Evolutionary conservation across 2,113 vertebrate species (phyloP).

Genomic region (Psilopogon haemacephalus): DNA sequence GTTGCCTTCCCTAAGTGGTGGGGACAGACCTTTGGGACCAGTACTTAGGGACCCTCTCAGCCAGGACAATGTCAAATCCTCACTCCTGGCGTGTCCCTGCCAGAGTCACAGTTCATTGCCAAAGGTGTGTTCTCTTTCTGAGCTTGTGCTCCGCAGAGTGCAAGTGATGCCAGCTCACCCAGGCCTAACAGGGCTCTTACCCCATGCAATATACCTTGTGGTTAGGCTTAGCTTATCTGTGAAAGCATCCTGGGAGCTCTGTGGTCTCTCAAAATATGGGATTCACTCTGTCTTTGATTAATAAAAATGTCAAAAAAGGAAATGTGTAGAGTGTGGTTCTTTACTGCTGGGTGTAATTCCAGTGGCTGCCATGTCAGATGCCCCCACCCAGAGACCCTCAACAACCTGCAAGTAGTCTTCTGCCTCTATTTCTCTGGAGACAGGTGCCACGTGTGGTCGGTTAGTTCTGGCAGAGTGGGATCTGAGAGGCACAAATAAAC

Average conservation of each 20-base stretch:
- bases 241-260: neutral
- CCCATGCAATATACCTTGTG: neutral
- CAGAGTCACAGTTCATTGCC: neutral
- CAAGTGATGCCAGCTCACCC: neutral
- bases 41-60: neutral
- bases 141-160: neutral
- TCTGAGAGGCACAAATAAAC: accelerated
- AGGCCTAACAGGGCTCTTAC: neutral
- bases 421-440: neutral
- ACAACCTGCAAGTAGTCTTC: too few relatives aligned
- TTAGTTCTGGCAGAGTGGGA: neutral
- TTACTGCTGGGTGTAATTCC: neutral
- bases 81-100: neutral
- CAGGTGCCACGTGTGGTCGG: accelerated
- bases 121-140: neutral
- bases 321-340: neutral
- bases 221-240: neutral
- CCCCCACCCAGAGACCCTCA: neutral
- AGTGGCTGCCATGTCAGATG: accelerated
- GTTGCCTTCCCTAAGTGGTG: neutral
- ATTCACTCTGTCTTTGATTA: slow-evolving; percentile 9
- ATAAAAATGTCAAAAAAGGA: slow-evolving; percentile 52
- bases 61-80: neutral
- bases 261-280: neutral
- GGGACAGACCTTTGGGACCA: neutral